Percentiles rank a stretch among this genome's conserved stretches.
Evolutionary conservation across 2,888 invertebrate species (phyloP).

Genomic region (Tuta absoluta): DNA sequence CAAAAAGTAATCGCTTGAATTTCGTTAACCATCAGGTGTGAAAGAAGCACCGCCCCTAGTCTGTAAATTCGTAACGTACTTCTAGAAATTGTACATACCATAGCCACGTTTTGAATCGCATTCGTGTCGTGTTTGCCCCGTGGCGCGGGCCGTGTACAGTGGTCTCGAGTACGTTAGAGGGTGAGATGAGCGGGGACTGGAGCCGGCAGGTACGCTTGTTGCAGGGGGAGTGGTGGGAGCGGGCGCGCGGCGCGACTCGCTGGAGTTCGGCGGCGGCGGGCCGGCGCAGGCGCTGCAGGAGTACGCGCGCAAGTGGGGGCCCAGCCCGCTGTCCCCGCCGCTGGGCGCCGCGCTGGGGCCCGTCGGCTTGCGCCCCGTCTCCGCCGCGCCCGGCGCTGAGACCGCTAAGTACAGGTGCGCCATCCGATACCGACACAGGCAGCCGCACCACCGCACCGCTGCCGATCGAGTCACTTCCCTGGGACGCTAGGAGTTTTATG

Average conservation of each 20-base stretch:
- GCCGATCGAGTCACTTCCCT: neutral
- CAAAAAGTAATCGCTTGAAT: neutral
- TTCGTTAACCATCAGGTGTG: constrained; percentile 6
- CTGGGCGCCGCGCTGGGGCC: constrained; percentile 83
- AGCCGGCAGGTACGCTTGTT: constrained; percentile 57
- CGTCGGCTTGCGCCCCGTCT: constrained; percentile 83
- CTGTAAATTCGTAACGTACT: constrained; percentile 34
- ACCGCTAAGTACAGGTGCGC: constrained; percentile 86
- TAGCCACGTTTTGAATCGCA: constrained; percentile 32
- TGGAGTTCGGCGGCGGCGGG: constrained; percentile 79
- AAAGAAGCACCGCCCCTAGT: constrained; percentile 11
- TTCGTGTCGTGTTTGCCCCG: constrained; percentile 9
- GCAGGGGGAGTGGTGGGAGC: constrained; percentile 53
- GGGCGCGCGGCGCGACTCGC: constrained; percentile 75
- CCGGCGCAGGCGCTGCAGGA: constrained; percentile 72
- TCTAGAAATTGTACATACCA: constrained; percentile 40
- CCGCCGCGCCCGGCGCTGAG: constrained; percentile 94
- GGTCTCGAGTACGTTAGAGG: constrained; percentile 36
- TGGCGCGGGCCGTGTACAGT: constrained; percentile 40
- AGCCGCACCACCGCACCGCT: constrained; percentile 3
- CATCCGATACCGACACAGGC: constrained; percentile 28
- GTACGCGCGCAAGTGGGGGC: constrained; percentile 81
- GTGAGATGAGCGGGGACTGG: constrained; percentile 40
- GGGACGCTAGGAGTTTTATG: no score
- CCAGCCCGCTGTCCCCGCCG: constrained; percentile 86